Evolutionary conservation across 2,797 vertebrate genomes (phyloP).

Genomic region (Sebastes goodei): DNA sequence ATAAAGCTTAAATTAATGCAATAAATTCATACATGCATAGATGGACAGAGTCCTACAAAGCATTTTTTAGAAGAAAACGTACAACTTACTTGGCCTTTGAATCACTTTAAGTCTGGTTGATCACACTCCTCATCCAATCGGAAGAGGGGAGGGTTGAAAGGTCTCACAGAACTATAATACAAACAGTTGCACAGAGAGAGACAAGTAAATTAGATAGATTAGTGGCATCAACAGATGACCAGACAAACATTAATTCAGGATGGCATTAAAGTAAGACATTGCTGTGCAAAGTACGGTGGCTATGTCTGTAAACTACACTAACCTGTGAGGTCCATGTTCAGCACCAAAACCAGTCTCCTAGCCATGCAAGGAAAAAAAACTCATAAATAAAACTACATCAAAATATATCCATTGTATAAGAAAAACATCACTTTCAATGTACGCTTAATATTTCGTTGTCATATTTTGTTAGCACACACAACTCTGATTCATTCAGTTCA

Average conservation of each 20-base stretch:
- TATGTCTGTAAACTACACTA: background rate
- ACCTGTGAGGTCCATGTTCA: background rate
- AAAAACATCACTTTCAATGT: no score
- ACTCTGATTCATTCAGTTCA: no score
- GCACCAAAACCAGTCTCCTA: background rate
- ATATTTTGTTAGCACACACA: no score
- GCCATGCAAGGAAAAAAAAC: background rate
- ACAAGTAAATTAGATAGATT: background rate
- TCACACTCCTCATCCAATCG: background rate
- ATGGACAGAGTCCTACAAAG: background rate
- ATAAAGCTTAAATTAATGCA: background rate
- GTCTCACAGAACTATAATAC: background rate
- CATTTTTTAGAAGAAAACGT: no score
- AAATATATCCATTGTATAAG: no score
- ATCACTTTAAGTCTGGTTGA: background rate
- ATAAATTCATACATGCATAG: background rate
- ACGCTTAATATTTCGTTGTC: no score
- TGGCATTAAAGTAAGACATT: background rate
- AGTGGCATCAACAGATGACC: background rate
- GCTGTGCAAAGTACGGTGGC: background rate
- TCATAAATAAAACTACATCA: no score
- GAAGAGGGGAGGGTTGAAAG: background rate
- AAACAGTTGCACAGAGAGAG: background rate
- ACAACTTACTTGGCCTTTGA: background rate
- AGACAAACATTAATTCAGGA: background rate